Conservation (phyloP, 92 coral and sea anemone genomes). For the Umimayanthus chanpuru region DNA sequence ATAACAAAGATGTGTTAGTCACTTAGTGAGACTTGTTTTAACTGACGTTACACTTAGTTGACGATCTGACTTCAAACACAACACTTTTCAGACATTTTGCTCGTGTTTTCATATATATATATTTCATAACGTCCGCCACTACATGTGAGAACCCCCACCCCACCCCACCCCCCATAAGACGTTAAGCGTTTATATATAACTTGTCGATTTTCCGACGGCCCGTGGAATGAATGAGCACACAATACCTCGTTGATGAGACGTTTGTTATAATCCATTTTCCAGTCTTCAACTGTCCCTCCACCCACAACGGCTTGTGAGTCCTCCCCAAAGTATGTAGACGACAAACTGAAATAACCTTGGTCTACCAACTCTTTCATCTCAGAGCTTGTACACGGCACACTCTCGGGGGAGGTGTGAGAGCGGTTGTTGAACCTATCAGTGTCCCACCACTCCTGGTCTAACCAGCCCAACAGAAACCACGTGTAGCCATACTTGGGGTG, state of each 20-base stretch:
- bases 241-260: constrained; percentile 51
- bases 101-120: too few relatives aligned
- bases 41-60: too few relatives aligned
- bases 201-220: too few relatives aligned
- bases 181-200: too few relatives aligned
- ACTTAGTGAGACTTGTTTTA: too few relatives aligned
- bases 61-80: too few relatives aligned
- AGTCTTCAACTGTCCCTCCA: constrained; percentile 66
- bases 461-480: constrained; percentile 82
- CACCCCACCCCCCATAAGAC: too few relatives aligned
- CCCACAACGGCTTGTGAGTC: constrained; percentile 60
- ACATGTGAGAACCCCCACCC: too few relatives aligned
- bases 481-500: constrained; percentile 68
- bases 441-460: constrained; percentile 83
- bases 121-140: too few relatives aligned
- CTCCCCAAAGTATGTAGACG: constrained; percentile 69
- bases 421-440: constrained; percentile 62
- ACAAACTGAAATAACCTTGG: constrained; percentile 76
- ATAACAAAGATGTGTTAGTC: too few relatives aligned
- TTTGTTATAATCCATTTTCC: constrained; percentile 62
- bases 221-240: neutral
- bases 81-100: too few relatives aligned
- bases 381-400: constrained; percentile 66
- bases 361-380: constrained; percentile 67
- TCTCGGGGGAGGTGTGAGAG: constrained; percentile 62